Percentiles rank a stretch among this genome's conserved stretches.
Evolutionary conservation across 2,888 invertebrate genomes (phyloP).

Genomic region (Xanthia togata): DNA sequence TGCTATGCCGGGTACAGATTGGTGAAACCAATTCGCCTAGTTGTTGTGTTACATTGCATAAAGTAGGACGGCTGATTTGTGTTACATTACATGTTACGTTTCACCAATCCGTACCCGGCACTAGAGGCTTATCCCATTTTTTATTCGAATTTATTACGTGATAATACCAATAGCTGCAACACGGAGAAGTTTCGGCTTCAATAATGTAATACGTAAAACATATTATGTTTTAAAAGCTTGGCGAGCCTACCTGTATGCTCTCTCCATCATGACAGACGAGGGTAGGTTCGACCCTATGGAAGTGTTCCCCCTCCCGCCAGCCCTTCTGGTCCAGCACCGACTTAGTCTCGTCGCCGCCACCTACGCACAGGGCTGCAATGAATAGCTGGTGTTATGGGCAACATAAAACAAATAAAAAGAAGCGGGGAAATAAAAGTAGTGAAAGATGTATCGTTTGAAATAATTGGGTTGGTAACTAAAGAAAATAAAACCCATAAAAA

Average conservation of each 20-base stretch:
- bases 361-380: slow-evolving; percentile 80
- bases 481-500: background rate
- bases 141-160: background rate
- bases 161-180: background rate
- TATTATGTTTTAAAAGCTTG: background rate
- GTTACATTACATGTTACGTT: background rate
- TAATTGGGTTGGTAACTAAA: background rate
- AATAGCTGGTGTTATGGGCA: slow-evolving; percentile 61
- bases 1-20: background rate
- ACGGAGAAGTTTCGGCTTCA: background rate
- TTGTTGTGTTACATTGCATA: background rate
- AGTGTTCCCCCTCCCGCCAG: slow-evolving; percentile 94
- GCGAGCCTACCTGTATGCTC: slow-evolving; percentile 94
- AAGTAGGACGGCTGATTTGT: background rate
- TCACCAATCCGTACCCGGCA: background rate
- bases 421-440: slow-evolving; percentile 28
- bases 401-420: slow-evolving; percentile 59
- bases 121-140: background rate
- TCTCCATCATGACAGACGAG: slow-evolving; percentile 97
- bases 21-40: background rate
- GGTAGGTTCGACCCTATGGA: slow-evolving; percentile 94
- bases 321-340: slow-evolving; percentile 92
- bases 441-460: background rate
- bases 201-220: background rate
- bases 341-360: slow-evolving; percentile 81